phyloP scores from a whole-genome alignment of 2,113 vertebrate genomes.

The Aspidoscelis tigris region DNA sequence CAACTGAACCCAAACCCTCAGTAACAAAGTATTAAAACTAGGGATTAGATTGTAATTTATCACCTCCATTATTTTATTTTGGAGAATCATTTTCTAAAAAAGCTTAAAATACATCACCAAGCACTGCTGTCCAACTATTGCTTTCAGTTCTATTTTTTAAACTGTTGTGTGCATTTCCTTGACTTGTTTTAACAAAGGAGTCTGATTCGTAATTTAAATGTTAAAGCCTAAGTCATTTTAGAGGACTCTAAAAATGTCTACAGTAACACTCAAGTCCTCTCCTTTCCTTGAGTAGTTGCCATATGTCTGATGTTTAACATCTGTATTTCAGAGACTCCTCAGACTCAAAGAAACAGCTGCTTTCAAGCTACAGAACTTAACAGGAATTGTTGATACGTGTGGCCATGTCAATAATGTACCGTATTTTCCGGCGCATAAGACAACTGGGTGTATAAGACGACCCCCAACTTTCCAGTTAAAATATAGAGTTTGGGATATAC shows the following conservation, averaged over 20 bases:
- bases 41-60: neutral
- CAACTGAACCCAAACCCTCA: neutral
- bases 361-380: slow-evolving; percentile 57
- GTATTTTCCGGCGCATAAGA: too few species aligned
- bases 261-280: slow-evolving; percentile 37
- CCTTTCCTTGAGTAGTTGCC: slow-evolving; percentile 50
- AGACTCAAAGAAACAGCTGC: slow-evolving; percentile 47
- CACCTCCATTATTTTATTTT: neutral
- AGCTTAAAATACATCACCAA: neutral
- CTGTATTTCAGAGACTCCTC: slow-evolving; percentile 51
- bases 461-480: too few species aligned
- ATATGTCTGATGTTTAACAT: slow-evolving; percentile 58
- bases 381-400: slow-evolving; percentile 51
- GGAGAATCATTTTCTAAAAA: neutral
- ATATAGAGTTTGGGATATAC: too few species aligned
- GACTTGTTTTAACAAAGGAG: neutral
- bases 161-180: neutral
- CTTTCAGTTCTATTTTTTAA: neutral
- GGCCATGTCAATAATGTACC: slow-evolving; percentile 29
- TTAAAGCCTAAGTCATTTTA: slow-evolving; percentile 48
- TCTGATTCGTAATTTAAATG: too few species aligned
- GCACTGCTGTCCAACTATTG: too few species aligned
- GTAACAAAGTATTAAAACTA: neutral
- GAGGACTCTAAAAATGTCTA: slow-evolving; percentile 48
- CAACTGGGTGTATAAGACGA: too few species aligned